Evolutionary conservation across 2,888 invertebrate genomes (phyloP).

Genomic region (Schrankia costaestrigalis): DNA sequence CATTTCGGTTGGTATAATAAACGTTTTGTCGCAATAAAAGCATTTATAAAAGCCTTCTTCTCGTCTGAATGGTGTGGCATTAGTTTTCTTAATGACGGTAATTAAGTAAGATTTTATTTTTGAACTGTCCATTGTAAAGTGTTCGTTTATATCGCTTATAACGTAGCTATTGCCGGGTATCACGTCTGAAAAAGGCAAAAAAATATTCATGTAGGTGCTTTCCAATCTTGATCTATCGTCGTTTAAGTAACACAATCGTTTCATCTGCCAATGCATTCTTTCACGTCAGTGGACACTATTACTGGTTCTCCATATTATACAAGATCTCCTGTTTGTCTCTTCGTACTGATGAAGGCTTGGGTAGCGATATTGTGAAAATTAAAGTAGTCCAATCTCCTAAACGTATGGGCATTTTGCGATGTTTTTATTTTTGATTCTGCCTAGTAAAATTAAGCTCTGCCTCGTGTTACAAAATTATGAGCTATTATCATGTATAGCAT

Average conservation of each 20-base stretch:
- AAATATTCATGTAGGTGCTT: slow-evolving; percentile 7
- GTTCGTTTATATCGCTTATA: not conserved
- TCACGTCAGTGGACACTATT: too few species aligned
- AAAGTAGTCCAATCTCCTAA: too few species aligned
- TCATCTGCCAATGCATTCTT: not conserved
- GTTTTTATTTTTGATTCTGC: too few species aligned
- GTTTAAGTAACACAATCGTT: not conserved
- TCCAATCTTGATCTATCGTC: not conserved
- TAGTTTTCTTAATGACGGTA: slow-evolving; percentile 33
- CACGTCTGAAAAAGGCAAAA: slow-evolving; percentile 10
- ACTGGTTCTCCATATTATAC: too few species aligned
- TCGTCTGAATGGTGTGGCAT: slow-evolving; percentile 42
- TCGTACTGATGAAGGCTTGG: too few species aligned
- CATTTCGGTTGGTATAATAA: not conserved
- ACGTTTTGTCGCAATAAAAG: slow-evolving; percentile 35
- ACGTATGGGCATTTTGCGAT: too few species aligned
- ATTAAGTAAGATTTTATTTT: slow-evolving; percentile 38
- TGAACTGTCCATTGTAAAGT: slow-evolving; percentile 5
- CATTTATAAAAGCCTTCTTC: slow-evolving; percentile 40
- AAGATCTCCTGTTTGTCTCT: too few species aligned
- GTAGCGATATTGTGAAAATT: too few species aligned
- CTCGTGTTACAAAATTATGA: too few species aligned
- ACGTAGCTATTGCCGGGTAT: not conserved
- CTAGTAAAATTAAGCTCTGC: too few species aligned
- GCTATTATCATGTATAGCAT: too few species aligned